Percentiles rank a stretch among this genome's conserved stretches.
Evolutionary conservation across 2,797 vertebrate species (phyloP).

Genomic region (Falco cherrug): DNA sequence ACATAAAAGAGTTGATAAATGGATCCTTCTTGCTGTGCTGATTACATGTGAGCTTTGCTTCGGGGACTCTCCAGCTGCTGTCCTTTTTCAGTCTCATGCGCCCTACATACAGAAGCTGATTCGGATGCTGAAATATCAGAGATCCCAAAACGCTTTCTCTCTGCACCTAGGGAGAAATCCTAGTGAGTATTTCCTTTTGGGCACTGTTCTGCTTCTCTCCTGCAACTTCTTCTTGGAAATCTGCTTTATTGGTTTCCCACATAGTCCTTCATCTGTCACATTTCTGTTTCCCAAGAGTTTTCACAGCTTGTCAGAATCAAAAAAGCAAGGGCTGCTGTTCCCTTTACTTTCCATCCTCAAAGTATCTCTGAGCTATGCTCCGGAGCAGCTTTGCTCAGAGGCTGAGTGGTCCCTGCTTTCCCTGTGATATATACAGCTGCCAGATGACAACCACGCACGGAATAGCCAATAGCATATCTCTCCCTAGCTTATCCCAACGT

Average conservation of each 20-base stretch:
- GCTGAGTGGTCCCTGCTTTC: slow-evolving; percentile 10
- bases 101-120: neutral
- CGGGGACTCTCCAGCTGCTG: neutral
- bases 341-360: neutral
- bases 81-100: neutral
- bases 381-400: slow-evolving; percentile 2
- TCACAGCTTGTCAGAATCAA: neutral
- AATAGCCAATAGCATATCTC: slow-evolving; percentile 47
- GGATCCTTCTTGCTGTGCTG: neutral
- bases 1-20: neutral
- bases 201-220: neutral
- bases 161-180: neutral
- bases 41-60: neutral
- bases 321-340: neutral
- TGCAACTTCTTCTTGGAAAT: neutral
- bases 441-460: neutral
- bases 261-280: neutral
- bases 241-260: neutral
- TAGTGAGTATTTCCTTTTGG: neutral
- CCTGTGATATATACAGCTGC: slow-evolving; percentile 1
- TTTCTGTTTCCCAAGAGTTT: neutral
- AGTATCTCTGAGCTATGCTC: neutral
- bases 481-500: neutral
- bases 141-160: neutral
- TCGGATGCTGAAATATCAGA: neutral